Evolutionary conservation across 2,888 invertebrate species (phyloP), one percentile per base, ranked within the genome.

Genomic region (Maniola hyperantus): DNA sequence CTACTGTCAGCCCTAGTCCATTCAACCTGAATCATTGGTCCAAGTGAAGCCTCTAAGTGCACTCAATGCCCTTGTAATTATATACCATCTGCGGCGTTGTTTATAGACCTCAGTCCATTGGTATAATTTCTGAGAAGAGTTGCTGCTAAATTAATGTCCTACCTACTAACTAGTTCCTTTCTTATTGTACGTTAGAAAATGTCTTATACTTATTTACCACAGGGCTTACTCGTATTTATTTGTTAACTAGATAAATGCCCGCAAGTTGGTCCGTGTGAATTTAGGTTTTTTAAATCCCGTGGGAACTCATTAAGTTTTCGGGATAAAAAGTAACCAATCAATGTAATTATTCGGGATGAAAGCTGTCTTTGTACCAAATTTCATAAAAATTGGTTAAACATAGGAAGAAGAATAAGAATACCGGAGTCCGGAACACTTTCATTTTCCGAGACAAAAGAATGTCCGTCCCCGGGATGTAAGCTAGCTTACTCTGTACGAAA

Each of bases 11-110:
- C 63, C 66, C 68, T 64, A 53, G 11, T 2, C 54, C 57, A 8
- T 53, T 63, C 66, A 42, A 60, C 50, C 64, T 64, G 55, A 64
- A 69, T 66, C 67, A 65, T 65, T 50, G 61, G 61, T 20, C 54
- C 58, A 53, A 67, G 69, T 62, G 53, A 58, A 36, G 60, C 50
- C 48, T 60, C 61, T 64, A 68, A 64, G 65, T 62, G 65, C 71
- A 58, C 48, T 65, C 64, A 64, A 62, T 64, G 66, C 60, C 65
- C 62, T 67, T 64, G 67, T 72, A 68, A 72, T 72, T 71, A 72
- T 72, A 64, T 67, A 64, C 61, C 58, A 69, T 71, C 70, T 65
- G 64, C 58, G 64, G 15, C 55, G 55, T 33, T 58, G 61, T 61
- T 68, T 65, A 68, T 51, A 57, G 57, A 20, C 57, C 57, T 18